Percentiles rank a stretch among this genome's conserved stretches.
These are phyloP conservation scores for Eurystomus glaucurus DNA, from an alignment of 2,797 vertebrate species.

Conservation along the genomic window DNA sequence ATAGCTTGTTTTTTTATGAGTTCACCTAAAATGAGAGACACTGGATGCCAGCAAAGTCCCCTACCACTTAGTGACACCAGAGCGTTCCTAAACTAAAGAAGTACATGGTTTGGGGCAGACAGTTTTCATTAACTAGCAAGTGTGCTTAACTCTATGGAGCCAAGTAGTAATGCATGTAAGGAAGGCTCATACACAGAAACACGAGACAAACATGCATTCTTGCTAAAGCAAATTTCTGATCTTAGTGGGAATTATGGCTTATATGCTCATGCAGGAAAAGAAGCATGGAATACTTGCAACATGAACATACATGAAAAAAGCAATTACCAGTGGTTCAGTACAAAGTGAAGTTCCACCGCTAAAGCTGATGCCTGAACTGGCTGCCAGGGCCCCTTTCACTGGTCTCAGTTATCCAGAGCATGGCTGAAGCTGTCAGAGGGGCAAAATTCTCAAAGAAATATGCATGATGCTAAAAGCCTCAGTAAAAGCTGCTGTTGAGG, in stretches of 20 bases:
- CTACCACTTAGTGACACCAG: background rate
- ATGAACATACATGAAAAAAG: background rate
- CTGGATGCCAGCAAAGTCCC: background rate
- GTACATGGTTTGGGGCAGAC: background rate
- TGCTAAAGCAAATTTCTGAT: background rate
- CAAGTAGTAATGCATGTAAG: background rate
- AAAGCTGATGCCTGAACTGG: background rate
- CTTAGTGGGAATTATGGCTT: background rate
- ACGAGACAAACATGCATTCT: background rate
- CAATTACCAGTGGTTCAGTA: background rate
- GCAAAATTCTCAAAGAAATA: background rate
- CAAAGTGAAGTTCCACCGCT: background rate
- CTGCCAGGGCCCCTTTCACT: background rate
- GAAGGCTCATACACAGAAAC: background rate
- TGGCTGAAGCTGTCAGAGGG: background rate
- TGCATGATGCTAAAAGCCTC: fast-evolving
- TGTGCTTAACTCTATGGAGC: background rate
- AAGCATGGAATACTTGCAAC: background rate
- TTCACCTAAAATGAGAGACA: background rate
- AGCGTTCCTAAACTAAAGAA: background rate
- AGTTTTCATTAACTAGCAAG: background rate
- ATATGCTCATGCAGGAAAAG: background rate
- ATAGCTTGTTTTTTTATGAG: background rate
- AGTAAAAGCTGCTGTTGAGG: background rate
- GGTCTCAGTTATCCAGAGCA: background rate